Base-by-base conservation (phyloP, 2,888 invertebrate genomes). In the Taenaris catops region DNA sequence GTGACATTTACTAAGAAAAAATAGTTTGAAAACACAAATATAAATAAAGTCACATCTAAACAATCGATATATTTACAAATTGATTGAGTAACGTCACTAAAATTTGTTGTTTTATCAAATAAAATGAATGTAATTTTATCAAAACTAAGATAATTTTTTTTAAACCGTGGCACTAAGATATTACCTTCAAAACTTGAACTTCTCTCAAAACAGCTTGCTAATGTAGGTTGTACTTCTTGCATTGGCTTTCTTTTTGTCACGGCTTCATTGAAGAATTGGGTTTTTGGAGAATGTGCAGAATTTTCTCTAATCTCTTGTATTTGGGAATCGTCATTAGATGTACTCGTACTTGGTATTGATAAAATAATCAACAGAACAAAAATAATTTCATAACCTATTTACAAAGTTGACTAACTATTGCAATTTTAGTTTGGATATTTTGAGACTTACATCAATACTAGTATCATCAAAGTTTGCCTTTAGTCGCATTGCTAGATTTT, bases 171-270 rank as follows among this genome's bases (percentile, higher is more conserved):
- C 23, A 23, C 23, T 21, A 32, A 41, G 20, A 42, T n/a, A n/a
- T 14, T 14, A 45, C 47, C 47, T 35, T 49, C 49, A 42, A 37
- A 47, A 39, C 38, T 49, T 45, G 43, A 49, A 49, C 47, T 40
- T 47, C 45, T 49, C 35, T 49, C 49, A 8, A 8, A 23, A 31
- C 23, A 31, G 21, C 31, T 43, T 43, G 29, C 28, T 39, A 36
- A 27, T 36, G 33, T 36, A 26, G 38, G 34, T 32, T 41, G 41
- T 17, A 41, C 43, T 35, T 37, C 27, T 39, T 45, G 39, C 18
- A 14, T 14, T 14, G 14, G 14, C 34, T 36, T 41, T 37, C 34
- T 41, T 27, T 39, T 41, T 41, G 43, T 34, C 8, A 14, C 26
- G 24, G 23, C 32, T 41, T 41, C 18, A 40, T 32, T 41, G 35